Base-by-base conservation (phyloP, 1,140 invertebrate species). In the Ips nitidus region DNA sequence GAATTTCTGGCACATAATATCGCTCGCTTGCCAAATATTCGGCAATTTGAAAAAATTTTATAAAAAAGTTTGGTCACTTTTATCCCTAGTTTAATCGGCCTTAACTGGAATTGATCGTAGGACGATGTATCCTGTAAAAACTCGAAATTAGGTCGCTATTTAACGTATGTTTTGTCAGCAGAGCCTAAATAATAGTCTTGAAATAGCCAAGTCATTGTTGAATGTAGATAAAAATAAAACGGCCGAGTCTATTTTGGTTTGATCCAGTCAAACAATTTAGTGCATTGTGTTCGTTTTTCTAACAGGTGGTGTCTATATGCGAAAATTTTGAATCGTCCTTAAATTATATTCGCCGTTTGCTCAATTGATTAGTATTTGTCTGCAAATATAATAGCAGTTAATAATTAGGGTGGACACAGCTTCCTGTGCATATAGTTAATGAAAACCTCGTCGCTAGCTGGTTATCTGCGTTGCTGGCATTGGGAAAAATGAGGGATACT, bases 181-280 rank as follows among this genome's bases (percentile, higher is more conserved):
- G n/a, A 59, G 22, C 36, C 47, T 43, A 45, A 60, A 61, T 61
- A 61, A 59, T 59, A 59, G 61, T 52, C 41, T 45, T 61, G 53
- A 40, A 69, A 69, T 52, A 37, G 47, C 66, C 57, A 69, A 61
- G 42, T 69, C 66, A 69, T 69, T 69, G 59, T 69, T 53, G 47
- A 55, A 60, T 61, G 58, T 55, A 69, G 57, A 61, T 61, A 69
- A 69, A 69, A 69, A 69, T 60, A 61, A 66, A 61, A 69, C 47
- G 7, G 50, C 57, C 38, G 50, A 42, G 47, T 69, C 66, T 69
- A 69, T 69, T 69, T 69, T 41, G 6, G 66, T 53, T n/a, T 41
- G 38, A 55, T 60, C 47, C 47, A 69, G 66, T 69, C 59, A 69
- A 69, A 61, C 58, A 43, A 22, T 66, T 56, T 59, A 59, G 58